Evolutionary conservation across 1,140 invertebrate species (phyloP).

Genomic region (Cherax destructor): DNA sequence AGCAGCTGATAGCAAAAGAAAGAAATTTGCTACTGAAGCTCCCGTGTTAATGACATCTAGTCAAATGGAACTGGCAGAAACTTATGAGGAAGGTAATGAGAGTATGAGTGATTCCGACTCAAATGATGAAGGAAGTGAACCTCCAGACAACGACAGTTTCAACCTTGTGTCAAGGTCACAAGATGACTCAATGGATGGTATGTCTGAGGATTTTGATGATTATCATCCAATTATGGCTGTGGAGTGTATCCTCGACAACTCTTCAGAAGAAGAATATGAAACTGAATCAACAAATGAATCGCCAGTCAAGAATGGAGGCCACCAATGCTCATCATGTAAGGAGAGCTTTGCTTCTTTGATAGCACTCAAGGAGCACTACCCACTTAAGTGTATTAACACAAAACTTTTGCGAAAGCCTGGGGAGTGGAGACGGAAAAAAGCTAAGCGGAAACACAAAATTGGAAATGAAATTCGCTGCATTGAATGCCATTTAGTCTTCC

Average conservation of each 20-base stretch:
- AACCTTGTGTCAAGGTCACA: not conserved
- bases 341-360: slow-evolving; percentile 56
- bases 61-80: not conserved
- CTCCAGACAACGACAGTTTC: not conserved
- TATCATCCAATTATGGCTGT: slow-evolving; percentile 54
- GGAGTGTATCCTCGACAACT: slow-evolving; percentile 54
- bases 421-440: slow-evolving; percentile 18
- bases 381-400: slow-evolving; percentile 18
- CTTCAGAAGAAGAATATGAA: slow-evolving; percentile 39
- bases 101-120: slow-evolving; percentile 8
- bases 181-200: not conserved
- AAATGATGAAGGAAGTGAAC: slow-evolving; percentile 6
- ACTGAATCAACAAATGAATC: slow-evolving; percentile 6
- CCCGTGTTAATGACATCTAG: not conserved
- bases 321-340: slow-evolving; percentile 38
- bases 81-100: not conserved
- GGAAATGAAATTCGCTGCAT: slow-evolving; percentile 47
- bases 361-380: slow-evolving; percentile 49
- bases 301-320: not conserved
- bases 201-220: slow-evolving; percentile 22
- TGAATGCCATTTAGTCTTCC: slow-evolving; percentile 43
- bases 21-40: slow-evolving; percentile 23
- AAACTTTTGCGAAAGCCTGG: slow-evolving; percentile 22
- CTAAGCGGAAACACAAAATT: slow-evolving; percentile 19
- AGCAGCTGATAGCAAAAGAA: slow-evolving; percentile 10